A percentile compares a stretch with the other conserved stretches of the same genome.
Evolutionary conservation across 1,140 invertebrate species (phyloP).

Genomic region (Pomacea maculata): DNA sequence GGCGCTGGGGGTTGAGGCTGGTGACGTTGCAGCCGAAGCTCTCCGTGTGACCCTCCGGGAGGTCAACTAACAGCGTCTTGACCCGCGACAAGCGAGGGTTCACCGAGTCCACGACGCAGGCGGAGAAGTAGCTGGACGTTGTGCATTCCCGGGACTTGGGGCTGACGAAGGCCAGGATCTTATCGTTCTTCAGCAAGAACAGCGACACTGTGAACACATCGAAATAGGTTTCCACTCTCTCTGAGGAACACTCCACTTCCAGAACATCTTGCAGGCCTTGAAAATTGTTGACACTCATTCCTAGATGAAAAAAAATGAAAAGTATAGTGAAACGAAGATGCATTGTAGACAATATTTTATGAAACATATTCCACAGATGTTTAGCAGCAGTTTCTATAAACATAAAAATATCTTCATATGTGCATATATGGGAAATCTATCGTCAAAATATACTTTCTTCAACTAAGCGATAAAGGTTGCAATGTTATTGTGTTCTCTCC

Average conservation of each 20-base stretch:
- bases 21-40: constrained; percentile 18
- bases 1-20: background rate
- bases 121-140: background rate
- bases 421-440: too few relatives aligned
- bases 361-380: too few relatives aligned
- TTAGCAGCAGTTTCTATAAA: too few relatives aligned
- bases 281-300: background rate
- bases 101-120: background rate
- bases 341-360: too few relatives aligned
- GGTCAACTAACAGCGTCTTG: constrained; percentile 12
- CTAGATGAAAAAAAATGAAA: background rate
- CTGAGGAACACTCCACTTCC: constrained; percentile 1
- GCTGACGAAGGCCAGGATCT: constrained; percentile 14
- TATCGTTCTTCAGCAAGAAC: background rate
- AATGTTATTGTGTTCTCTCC: too few relatives aligned
- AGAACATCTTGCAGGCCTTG: background rate
- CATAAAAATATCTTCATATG: too few relatives aligned
- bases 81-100: background rate
- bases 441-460: too few relatives aligned
- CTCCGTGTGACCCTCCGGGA: background rate
- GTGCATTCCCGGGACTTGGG: constrained; percentile 11
- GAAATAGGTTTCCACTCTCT: background rate
- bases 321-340: too few relatives aligned
- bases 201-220: constrained; percentile 12
- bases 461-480: too few relatives aligned